Base-by-base conservation (phyloP, 2,113 vertebrate genomes). In the Neolamprologus sp. region DNA sequence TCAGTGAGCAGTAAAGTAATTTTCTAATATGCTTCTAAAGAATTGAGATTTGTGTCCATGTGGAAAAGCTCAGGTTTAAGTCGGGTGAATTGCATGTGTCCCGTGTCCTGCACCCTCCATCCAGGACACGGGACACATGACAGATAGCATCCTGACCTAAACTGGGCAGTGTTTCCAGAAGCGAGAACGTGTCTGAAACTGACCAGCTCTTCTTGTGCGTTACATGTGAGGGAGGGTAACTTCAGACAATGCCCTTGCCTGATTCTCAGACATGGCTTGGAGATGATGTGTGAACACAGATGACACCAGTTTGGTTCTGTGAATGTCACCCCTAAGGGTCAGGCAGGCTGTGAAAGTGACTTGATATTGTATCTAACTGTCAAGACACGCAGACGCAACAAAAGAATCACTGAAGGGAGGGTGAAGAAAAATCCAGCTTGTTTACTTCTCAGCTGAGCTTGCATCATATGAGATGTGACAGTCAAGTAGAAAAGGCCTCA, bases 1-100 rank as follows among this genome's bases (percentile, higher is more conserved):
- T 16, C 31, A 35, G 60, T 65, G 31, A 37, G 17, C 60, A n/a
- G 60, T 65, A 65, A 13, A 65, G 60, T 65, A 5, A 65, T 65
- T 65, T 37, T 37, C 7, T 0, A 13, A 65, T 13, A 0, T 37
- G 60, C 33, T n/a, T 37, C 60, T 37, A 65, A n/a, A 65, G 60
- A 12, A 65, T n/a, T 37, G 17, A 37, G 71, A 47, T 47, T 47
- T 47, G 71, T 75, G 71, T 75, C 6, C 9, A 11, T 12, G 42
- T 28, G 23, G 71, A 47, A 75, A 75, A 75, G 21, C 68, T 45
- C 68, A 47, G 21, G 21, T 45, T 26, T 45, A 17, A 11, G 40
- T 45, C 21, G 14, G 68, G 68, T 75, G 71, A 28, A 75, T 28
- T 10, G 23, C 21, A 26, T 28, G 40, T 75, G 40, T 45, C 40